Conservation (phyloP, 2,888 invertebrate genomes). For the Caenorhabditis sp. region DNA sequence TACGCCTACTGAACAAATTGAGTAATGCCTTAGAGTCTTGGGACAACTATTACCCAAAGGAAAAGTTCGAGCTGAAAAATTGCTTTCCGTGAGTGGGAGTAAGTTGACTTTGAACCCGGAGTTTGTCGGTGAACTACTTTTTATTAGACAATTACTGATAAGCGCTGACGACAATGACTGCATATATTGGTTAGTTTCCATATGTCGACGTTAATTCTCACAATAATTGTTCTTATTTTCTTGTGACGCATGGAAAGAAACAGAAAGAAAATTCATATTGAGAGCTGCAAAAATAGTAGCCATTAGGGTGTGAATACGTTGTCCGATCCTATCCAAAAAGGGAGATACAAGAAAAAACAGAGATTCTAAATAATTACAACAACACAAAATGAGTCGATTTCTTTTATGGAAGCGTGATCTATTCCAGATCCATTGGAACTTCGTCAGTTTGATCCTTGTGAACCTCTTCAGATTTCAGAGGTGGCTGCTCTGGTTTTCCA, state of each 20-base stretch:
- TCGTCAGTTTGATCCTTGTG: constrained; percentile 43
- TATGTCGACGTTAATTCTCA: too few relatives aligned
- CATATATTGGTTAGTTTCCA: not conserved
- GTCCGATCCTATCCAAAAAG: too few relatives aligned
- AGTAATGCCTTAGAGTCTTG: too few relatives aligned
- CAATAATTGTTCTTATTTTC: too few relatives aligned
- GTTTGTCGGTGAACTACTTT: constrained; percentile 26
- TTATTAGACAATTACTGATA: constrained; percentile 38
- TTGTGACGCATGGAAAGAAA: too few relatives aligned
- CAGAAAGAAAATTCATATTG: too few relatives aligned
- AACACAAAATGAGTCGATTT: too few relatives aligned
- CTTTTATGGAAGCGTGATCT: not conserved
- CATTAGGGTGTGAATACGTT: too few relatives aligned
- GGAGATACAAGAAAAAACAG: too few relatives aligned
- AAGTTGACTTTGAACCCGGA: constrained; percentile 54
- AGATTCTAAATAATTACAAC: not conserved
- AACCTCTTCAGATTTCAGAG: not conserved
- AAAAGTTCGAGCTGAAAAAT: not conserved
- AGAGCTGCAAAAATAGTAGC: too few relatives aligned
- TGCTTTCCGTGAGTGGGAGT: constrained; percentile 11
- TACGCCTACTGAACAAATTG: too few relatives aligned
- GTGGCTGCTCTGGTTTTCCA: not conserved
- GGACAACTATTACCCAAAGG: constrained; percentile 9
- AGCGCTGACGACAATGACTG: constrained; percentile 24
- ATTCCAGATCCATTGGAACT: constrained; percentile 60